Base-by-base conservation (phyloP, 2,888 invertebrate species). In the Caenorhabditis imperialis region DNA sequence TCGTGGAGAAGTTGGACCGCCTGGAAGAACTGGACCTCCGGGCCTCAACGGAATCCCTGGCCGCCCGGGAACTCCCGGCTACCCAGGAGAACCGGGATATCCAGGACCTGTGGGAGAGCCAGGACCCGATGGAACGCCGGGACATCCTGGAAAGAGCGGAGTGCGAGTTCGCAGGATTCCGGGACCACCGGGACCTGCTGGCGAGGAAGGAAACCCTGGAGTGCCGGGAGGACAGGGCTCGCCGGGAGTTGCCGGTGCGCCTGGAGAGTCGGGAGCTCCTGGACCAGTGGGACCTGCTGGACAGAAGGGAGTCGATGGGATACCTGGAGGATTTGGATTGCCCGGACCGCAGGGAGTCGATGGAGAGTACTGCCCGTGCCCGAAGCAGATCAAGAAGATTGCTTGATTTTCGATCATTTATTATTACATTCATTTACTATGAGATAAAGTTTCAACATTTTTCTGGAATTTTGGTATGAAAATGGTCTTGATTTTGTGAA, bases 221-320 rank as follows among this genome's bases (percentile, higher is more conserved):
- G n/a, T 54, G 0, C 54, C 55, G 1, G 79, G 79, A 3, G 70
- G 53, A 6, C 69, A 23, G 3, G 79, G 79, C 27, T 30, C 45
- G 1, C 61, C 51, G 0, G 79, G 79, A 47, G 40, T 53, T 3
- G 67, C 67, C 6, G 79, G 79, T 14, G 57, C 48, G 27, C 58
- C 73, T 2, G 82, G 80, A 48, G 69, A 71, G 20, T 48, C 55
- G 10, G 79, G 80, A 50, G 60, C 75, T 8, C 77, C 81, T 10
- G 86, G 86, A 62, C 73, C 77, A 10, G 67, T 55, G 3, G 86
- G 86, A 44, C 81, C 71, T 8, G 60, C 81, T 12, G 85, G 85
- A 45, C 40, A 35, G 6, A 58, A 50, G 10, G 81, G 80, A 69
- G 55, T 51, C 7, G 63, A 62, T 27, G 78, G 78, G 4, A n/a